A percentile compares a stretch with the other conserved stretches of the same genome.
These are phyloP conservation scores for Lepus americanus DNA, from an alignment of 2,113 vertebrate species.

Conservation along the genomic window DNA sequence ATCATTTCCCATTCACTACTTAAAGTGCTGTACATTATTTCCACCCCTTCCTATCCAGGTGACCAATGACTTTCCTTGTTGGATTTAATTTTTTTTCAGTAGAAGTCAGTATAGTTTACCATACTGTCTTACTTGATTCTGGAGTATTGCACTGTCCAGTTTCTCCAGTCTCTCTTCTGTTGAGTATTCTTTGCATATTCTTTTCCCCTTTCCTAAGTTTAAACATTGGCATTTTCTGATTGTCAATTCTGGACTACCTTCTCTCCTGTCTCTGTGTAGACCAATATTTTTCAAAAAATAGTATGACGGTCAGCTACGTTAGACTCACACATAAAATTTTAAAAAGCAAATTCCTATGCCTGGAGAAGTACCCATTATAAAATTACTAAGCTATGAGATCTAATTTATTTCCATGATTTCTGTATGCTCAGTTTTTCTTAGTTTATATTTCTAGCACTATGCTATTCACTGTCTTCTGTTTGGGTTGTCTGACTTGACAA, in stretches of 20 bases:
- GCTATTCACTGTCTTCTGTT: neutral
- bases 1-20: neutral
- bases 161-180: neutral
- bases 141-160: neutral
- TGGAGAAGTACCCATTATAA: neutral
- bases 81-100: neutral
- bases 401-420: neutral
- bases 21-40: neutral
- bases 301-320: neutral
- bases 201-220: neutral
- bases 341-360: neutral
- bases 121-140: neutral
- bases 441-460: conserved; percentile 36
- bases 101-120: neutral
- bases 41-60: neutral
- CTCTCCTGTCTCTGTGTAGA: neutral
- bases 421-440: neutral
- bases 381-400: neutral
- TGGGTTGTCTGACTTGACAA: conserved; percentile 9
- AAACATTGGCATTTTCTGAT: neutral
- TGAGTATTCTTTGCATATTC: neutral
- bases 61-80: neutral
- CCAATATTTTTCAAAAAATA: neutral
- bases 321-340: neutral
- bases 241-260: neutral